phyloP scores from a whole-genome alignment of 2,888 invertebrate genomes.

The Idaea aversata region DNA sequence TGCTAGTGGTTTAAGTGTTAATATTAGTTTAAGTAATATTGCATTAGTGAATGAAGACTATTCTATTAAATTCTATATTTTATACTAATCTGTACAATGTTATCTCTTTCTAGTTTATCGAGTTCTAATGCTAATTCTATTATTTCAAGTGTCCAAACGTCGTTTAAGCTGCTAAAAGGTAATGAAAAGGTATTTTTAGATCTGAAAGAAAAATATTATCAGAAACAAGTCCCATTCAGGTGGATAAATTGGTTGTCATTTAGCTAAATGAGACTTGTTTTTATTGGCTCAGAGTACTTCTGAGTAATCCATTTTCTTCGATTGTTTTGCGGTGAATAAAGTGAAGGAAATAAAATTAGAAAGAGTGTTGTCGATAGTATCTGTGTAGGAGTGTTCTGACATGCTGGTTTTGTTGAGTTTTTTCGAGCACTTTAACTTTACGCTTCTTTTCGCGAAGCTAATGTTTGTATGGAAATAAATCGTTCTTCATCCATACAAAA shows the following conservation, averaged over 20 bases:
- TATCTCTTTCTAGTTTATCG: slow-evolving; percentile 14
- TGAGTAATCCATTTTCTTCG: slow-evolving; percentile 23
- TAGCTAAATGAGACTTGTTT: slow-evolving; percentile 26
- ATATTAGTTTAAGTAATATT: slow-evolving; percentile 8
- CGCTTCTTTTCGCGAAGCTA: neutral
- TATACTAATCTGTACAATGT: slow-evolving; percentile 26
- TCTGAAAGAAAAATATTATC: slow-evolving; percentile 32
- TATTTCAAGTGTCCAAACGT: slow-evolving; percentile 25
- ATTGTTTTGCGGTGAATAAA: slow-evolving; percentile 19
- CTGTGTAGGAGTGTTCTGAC: slow-evolving; percentile 12
- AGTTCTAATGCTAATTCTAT: slow-evolving; percentile 26
- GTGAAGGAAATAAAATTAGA: slow-evolving; percentile 19
- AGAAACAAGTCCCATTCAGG: slow-evolving; percentile 23
- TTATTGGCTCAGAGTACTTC: slow-evolving; percentile 19
- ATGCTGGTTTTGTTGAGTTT: neutral
- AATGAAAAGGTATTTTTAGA: slow-evolving; percentile 22
- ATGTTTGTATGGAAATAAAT: neutral
- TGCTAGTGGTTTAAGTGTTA: slow-evolving; percentile 17
- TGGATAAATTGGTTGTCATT: slow-evolving; percentile 23
- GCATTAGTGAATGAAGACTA: slow-evolving; percentile 8
- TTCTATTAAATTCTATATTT: slow-evolving; percentile 12
- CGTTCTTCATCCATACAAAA: neutral
- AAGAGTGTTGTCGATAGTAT: slow-evolving; percentile 1
- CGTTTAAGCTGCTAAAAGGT: slow-evolving; percentile 24
- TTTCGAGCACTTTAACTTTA: neutral